A percentile compares a stretch with the other conserved stretches of the same genome.
Conservation (phyloP, 2,113 vertebrate species). For the Hemibagrus wyckioides region DNA sequence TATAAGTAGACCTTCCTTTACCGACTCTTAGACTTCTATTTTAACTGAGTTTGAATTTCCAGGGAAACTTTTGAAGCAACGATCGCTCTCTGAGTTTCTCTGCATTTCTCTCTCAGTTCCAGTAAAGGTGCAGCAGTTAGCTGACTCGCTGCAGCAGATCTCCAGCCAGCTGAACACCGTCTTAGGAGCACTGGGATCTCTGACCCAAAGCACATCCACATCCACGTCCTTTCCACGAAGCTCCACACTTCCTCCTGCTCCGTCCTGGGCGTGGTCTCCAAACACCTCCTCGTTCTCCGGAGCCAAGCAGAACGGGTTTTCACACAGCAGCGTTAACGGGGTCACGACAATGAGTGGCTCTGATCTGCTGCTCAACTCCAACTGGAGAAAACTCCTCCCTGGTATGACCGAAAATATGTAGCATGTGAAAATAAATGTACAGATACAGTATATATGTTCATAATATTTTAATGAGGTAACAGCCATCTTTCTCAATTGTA, state of each 20-base stretch:
- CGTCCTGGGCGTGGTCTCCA: constrained; percentile 66
- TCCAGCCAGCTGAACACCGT: constrained; percentile 80
- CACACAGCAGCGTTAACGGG: constrained; percentile 9
- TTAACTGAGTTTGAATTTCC: no score
- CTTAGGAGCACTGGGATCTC: constrained; percentile 73
- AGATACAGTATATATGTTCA: background rate
- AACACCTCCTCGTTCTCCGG: background rate
- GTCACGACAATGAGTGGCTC: constrained; percentile 56
- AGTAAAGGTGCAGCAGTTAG: constrained; percentile 79
- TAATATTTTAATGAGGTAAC: background rate
- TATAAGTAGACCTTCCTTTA: no score
- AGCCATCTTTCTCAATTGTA: constrained; percentile 36
- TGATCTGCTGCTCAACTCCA: constrained; percentile 73
- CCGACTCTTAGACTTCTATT: no score
- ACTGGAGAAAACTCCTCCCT: constrained; percentile 83
- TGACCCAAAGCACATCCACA: constrained; percentile 58
- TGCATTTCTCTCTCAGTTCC: constrained; percentile 44
- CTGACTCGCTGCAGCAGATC: constrained; percentile 81
- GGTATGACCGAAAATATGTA: constrained; percentile 61
- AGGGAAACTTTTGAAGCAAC: no score
- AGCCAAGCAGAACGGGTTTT: constrained; percentile 20
- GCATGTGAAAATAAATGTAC: background rate
- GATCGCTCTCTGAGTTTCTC: background rate
- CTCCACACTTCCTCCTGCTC: background rate
- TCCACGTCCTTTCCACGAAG: constrained; percentile 23